These are phyloP conservation scores for Paralichthys olivaceus DNA, from an alignment of 2,113 vertebrate species.

Conservation along the genomic window DNA sequence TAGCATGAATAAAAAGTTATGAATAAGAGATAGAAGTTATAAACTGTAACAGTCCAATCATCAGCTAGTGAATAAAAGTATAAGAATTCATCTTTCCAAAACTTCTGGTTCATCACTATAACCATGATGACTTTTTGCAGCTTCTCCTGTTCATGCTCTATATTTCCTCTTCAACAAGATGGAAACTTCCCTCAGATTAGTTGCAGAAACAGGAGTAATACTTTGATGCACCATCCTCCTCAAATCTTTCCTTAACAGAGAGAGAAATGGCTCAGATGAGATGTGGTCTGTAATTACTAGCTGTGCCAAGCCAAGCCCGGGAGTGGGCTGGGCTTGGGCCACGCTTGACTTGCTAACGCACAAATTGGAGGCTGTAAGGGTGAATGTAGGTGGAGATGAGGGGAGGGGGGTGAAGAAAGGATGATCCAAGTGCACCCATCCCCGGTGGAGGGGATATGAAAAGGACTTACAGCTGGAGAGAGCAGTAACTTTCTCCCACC, in stretches of 20 bases:
- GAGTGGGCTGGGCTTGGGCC: slow-evolving; percentile 55
- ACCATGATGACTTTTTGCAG: not conserved
- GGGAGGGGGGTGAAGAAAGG: slow-evolving; percentile 17
- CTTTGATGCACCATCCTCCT: slow-evolving; percentile 18
- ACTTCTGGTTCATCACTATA: not conserved
- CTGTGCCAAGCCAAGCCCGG: slow-evolving; percentile 40
- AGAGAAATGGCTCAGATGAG: slow-evolving; percentile 55
- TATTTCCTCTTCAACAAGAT: not conserved
- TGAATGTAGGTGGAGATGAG: slow-evolving; percentile 42
- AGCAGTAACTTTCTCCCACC: slow-evolving; percentile 44
- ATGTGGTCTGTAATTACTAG: slow-evolving; percentile 65
- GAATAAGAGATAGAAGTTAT: not conserved
- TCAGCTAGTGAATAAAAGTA: too few relatives aligned
- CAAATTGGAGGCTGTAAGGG: slow-evolving; percentile 55
- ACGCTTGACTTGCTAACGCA: slow-evolving; percentile 69
- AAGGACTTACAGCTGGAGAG: slow-evolving; percentile 53
- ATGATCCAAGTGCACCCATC: slow-evolving; percentile 56
- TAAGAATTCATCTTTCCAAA: too few relatives aligned
- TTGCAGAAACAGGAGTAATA: not conserved
- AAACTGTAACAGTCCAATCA: too few relatives aligned
- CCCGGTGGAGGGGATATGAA: slow-evolving; percentile 37
- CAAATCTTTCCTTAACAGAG: slow-evolving; percentile 3
- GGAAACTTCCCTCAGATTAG: slow-evolving; percentile 1
- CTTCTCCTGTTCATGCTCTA: too few relatives aligned
- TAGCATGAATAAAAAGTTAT: not conserved